Evolutionary conservation across 1,140 invertebrate genomes (phyloP), one percentile per base, ranked within the genome.

Genomic region (Drosophila lowei): DNA sequence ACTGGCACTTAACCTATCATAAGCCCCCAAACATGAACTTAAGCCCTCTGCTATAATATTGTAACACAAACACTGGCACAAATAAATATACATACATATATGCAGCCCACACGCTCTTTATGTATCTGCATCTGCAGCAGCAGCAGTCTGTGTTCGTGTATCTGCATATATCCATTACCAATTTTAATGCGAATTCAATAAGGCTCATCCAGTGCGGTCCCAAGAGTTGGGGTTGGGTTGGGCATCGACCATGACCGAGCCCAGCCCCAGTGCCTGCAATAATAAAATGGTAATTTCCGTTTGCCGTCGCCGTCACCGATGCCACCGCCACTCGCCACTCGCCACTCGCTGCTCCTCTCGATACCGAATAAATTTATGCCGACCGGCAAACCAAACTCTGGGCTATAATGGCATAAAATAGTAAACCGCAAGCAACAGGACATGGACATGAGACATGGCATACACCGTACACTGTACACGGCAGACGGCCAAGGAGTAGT

Each of bases 231-330:
- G 30, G 57, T 18, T 2, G 11, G 15, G 5, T 2, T 3, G 4
- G 38, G 52, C 38, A 15, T 43, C 56, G 23, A 28, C 58, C 52
- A 43, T 43, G 41, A 61, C 44, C 59, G 15, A 38, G 34, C 34
- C 34, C 34, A 4, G 9, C 9, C 5, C 34, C 34, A 64, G 46
- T 47, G 73, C 59, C 73, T 81, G 81, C 77, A 86, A 86, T 86
- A 86, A 86, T 86, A 86, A 86, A 86, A 86, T 86, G 81, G 81
- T 86, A 86, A 86, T 86, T 86, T 86, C 81, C 80, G 79, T 77
- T 68, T 63, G 63, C 34, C 54, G 58, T 42, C 50, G 41, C 56
- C 58, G 64, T 34, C 66, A 28, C 25, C 61, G 65, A 44, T 5
- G 34, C 11, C 3, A 3, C 0, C 7, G 34, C 7, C 7, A 7